Conservation (phyloP, 2,113 vertebrate species). For the Entelurus aequoreus region DNA sequence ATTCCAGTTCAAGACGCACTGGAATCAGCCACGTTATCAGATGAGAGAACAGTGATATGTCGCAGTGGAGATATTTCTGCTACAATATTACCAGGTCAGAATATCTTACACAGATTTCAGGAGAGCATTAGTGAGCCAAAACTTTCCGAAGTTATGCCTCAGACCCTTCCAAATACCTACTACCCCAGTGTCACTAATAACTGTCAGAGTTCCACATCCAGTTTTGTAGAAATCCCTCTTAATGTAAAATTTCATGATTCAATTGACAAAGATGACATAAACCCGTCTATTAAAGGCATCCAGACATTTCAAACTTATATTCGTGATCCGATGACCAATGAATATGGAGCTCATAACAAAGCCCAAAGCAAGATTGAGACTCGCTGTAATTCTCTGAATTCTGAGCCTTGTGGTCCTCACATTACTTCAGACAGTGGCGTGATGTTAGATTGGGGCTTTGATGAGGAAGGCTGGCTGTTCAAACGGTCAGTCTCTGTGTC, state of each 20-base stretch:
- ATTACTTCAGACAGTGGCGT: slow-evolving; percentile 39
- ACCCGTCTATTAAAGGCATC: slow-evolving; percentile 68
- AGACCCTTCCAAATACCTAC: slow-evolving; percentile 51
- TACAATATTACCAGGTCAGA: slow-evolving; percentile 56
- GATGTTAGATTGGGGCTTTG: slow-evolving; percentile 70
- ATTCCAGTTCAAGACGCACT: slow-evolving; percentile 39
- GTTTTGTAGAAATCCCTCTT: slow-evolving; percentile 71
- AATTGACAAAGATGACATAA: slow-evolving; percentile 78
- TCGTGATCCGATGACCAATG: slow-evolving; percentile 36
- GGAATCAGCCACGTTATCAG: slow-evolving; percentile 28
- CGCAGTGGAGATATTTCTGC: slow-evolving; percentile 48
- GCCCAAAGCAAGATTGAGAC: slow-evolving; percentile 53
- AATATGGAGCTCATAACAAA: slow-evolving; percentile 37
- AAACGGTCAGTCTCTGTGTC: slow-evolving; percentile 81
- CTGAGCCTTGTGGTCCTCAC: slow-evolving; percentile 50
- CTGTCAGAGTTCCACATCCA: slow-evolving; percentile 67
- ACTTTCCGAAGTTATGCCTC: slow-evolving; percentile 58
- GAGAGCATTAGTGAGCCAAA: slow-evolving; percentile 67
- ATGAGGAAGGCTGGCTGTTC: slow-evolving; percentile 75
- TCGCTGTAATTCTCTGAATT: slow-evolving; percentile 56
- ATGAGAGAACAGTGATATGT: slow-evolving; percentile 21
- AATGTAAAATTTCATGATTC: slow-evolving; percentile 79
- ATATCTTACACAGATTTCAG: slow-evolving; percentile 52
- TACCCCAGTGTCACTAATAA: slow-evolving; percentile 53
- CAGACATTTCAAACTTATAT: slow-evolving; percentile 63